A percentile compares a stretch with the other conserved stretches of the same genome.
phyloP scores from a whole-genome alignment of 2,113 vertebrate species.

The Campylorhamphus procurvoides region DNA sequence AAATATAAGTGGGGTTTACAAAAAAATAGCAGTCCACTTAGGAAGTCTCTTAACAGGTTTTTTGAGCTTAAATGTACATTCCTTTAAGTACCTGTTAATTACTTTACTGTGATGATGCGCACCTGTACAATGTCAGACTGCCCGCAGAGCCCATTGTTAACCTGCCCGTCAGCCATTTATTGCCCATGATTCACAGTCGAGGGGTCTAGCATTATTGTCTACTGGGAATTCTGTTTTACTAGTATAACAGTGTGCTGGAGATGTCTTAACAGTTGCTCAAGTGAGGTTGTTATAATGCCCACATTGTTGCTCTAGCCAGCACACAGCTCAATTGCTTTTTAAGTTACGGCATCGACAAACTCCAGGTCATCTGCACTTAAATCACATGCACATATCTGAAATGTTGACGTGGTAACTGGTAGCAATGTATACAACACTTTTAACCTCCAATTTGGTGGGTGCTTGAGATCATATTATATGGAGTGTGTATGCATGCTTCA shows the following conservation, averaged over 20 bases:
- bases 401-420: slow-evolving; percentile 62
- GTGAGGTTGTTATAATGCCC: slow-evolving; percentile 50
- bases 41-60: slow-evolving; percentile 73
- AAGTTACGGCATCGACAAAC: slow-evolving; percentile 54
- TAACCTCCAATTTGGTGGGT: slow-evolving; percentile 53
- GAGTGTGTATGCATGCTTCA: background rate
- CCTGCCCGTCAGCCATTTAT: slow-evolving; percentile 44
- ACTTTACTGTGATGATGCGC: slow-evolving; percentile 67
- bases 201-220: slow-evolving; percentile 58
- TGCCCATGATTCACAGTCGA: slow-evolving; percentile 64
- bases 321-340: slow-evolving; percentile 27
- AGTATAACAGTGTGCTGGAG: slow-evolving; percentile 42
- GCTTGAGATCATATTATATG: slow-evolving; percentile 54
- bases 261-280: slow-evolving; percentile 56
- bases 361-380: slow-evolving; percentile 54
- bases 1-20: slow-evolving; percentile 55
- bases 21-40: slow-evolving; percentile 62
- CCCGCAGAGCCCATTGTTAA: slow-evolving; percentile 65
- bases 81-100: slow-evolving; percentile 74
- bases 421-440: slow-evolving; percentile 55
- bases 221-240: slow-evolving; percentile 63
- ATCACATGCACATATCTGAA: slow-evolving; percentile 48
- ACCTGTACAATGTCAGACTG: slow-evolving; percentile 69
- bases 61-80: slow-evolving; percentile 69
- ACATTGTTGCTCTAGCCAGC: slow-evolving; percentile 49